Percentiles rank a stretch among this genome's conserved stretches.
Evolutionary conservation across 2,113 vertebrate genomes (phyloP).

Genomic region (Gopherus flavomarginatus): DNA sequence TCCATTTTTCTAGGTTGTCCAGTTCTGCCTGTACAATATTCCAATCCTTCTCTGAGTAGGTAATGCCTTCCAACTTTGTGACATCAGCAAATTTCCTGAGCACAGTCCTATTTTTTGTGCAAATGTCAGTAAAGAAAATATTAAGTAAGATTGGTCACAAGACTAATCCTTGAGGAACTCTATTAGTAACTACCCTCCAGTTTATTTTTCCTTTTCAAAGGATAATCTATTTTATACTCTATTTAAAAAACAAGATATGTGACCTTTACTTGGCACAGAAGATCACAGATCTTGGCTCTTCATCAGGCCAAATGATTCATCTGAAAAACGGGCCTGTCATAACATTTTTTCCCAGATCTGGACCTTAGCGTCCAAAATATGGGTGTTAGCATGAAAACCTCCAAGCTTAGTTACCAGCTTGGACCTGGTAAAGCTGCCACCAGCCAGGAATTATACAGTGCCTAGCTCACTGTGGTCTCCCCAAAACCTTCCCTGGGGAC

Average conservation of each 20-base stretch:
- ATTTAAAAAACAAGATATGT: not conserved
- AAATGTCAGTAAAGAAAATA: not conserved
- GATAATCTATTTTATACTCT: not conserved
- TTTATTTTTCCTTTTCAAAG: not conserved
- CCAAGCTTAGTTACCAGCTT: too few relatives aligned
- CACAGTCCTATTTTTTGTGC: not conserved
- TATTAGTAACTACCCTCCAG: not conserved
- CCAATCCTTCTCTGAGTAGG: not conserved
- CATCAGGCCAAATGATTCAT: slow-evolving; percentile 51
- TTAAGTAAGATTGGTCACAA: not conserved
- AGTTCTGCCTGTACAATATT: not conserved
- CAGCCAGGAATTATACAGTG: too few relatives aligned
- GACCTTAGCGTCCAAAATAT: too few relatives aligned
- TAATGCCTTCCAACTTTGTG: not conserved
- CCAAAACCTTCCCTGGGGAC: too few relatives aligned
- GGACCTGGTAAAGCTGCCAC: too few relatives aligned
- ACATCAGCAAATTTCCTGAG: not conserved
- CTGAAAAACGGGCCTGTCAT: slow-evolving; percentile 33
- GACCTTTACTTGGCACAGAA: slow-evolving; percentile 47
- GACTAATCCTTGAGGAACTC: not conserved
- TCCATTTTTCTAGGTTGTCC: not conserved
- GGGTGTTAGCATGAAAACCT: too few relatives aligned
- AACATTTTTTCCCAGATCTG: too few relatives aligned
- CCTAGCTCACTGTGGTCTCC: too few relatives aligned
- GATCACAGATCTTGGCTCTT: slow-evolving; percentile 43